Conservation (phyloP, 2,797 vertebrate genomes). For the Periophthalmus magnuspinnatus region DNA sequence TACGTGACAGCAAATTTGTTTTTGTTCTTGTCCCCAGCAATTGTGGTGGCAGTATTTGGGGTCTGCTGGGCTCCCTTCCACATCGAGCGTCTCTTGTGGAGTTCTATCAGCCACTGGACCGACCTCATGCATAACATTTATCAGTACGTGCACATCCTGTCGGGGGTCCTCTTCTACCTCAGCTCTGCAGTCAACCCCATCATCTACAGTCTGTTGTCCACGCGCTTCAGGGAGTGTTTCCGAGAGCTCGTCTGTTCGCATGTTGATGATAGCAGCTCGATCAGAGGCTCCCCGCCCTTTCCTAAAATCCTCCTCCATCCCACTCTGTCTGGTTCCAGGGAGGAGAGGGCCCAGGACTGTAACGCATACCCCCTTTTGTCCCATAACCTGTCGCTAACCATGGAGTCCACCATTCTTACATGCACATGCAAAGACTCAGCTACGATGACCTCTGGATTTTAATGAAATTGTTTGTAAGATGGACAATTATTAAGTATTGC, state of each 20-base stretch:
- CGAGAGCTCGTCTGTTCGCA: conserved; percentile 73
- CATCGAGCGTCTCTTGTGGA: conserved; percentile 88
- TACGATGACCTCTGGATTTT: conserved; percentile 55
- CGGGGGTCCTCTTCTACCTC: conserved; percentile 89
- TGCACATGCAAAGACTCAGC: conserved; percentile 36
- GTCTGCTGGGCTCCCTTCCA: conserved; percentile 95
- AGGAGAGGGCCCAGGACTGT: conserved; percentile 30
- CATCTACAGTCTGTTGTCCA: conserved; percentile 94
- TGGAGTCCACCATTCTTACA: conserved; percentile 33
- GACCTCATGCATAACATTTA: conserved; percentile 71
- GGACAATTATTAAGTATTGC: not conserved
- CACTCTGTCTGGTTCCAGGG: conserved; percentile 37
- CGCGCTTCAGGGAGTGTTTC: conserved; percentile 85
- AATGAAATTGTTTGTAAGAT: conserved; percentile 1
- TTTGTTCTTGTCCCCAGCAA: conserved; percentile 63
- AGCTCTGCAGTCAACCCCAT: conserved; percentile 88
- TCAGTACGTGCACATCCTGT: conserved; percentile 82
- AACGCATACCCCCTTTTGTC: conserved; percentile 48
- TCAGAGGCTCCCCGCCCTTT: conserved; percentile 65
- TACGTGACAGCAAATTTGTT: conserved; percentile 11
- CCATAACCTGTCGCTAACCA: conserved; percentile 38
- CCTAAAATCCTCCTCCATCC: conserved; percentile 59
- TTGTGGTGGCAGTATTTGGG: conserved; percentile 88
- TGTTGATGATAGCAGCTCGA: conserved; percentile 42
- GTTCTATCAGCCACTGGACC: conserved; percentile 77